Conservation (phyloP, 2,888 invertebrate species). For the Eurytoma adleriae region DNA sequence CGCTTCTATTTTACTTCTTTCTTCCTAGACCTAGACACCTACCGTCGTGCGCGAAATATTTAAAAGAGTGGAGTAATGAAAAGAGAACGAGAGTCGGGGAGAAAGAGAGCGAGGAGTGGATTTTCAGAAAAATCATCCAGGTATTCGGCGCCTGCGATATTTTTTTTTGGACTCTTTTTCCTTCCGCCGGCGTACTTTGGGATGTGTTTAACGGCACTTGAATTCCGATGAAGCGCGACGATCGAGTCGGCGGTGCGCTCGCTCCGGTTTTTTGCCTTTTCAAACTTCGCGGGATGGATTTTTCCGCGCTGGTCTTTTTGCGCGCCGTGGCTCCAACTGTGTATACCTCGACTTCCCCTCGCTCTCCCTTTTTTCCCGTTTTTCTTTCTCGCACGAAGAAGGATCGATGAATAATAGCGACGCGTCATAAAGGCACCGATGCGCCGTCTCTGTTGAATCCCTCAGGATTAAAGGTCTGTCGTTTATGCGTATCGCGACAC, state of each 20-base stretch:
- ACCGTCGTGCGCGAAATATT: conserved; percentile 14
- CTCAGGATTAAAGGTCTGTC: no score
- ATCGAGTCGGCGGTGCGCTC: background rate
- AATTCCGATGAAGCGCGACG: conserved; percentile 45
- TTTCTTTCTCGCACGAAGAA: background rate
- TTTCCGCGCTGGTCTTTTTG: conserved; percentile 39
- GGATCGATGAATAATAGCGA: conserved; percentile 40
- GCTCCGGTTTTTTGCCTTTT: conserved; percentile 38
- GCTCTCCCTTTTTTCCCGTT: background rate
- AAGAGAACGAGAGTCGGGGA: no score
- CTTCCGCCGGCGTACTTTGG: conserved; percentile 13
- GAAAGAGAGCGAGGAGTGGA: no score
- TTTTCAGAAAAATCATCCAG: conserved; percentile 23
- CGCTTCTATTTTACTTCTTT: conserved; percentile 9
- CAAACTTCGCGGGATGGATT: conserved; percentile 23
- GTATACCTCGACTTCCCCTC: background rate
- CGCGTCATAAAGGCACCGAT: background rate
- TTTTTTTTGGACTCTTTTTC: background rate
- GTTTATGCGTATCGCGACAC: no score
- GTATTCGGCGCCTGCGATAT: background rate
- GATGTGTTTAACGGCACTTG: conserved; percentile 52
- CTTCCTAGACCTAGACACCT: background rate
- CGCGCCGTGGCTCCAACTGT: background rate
- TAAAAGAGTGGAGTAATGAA: background rate
- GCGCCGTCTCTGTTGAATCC: background rate